Evolutionary conservation across 2,888 invertebrate genomes (phyloP).

Genomic region (Allolobophora icterica): DNA sequence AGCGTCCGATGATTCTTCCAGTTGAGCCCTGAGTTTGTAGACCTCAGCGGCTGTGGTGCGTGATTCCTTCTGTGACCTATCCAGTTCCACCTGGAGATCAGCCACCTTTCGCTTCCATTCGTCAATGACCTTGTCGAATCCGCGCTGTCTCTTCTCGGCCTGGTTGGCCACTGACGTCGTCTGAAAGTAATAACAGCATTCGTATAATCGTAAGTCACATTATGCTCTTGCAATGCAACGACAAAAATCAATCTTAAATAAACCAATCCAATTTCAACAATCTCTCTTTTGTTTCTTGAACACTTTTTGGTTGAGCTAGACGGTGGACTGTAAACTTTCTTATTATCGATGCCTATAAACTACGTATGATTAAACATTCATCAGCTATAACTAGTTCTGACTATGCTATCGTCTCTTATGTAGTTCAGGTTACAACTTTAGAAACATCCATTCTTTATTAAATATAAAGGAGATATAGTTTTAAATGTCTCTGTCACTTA

Average conservation of each 20-base stretch:
- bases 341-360: conserved; percentile 87
- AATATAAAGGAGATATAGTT: not conserved
- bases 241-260: too few relatives aligned
- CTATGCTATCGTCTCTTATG: conserved; percentile 68
- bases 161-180: conserved; percentile 48
- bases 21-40: conserved; percentile 95
- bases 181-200: conserved; percentile 23
- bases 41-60: conserved; percentile 99
- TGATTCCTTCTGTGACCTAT: conserved; percentile 98
- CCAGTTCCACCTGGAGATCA: conserved; percentile 84
- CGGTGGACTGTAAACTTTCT: too few relatives aligned
- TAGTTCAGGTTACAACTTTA: conserved; percentile 86
- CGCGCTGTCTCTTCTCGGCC: conserved; percentile 79
- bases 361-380: conserved; percentile 95
- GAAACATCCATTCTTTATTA: not conserved
- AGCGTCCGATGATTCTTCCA: conserved; percentile 96
- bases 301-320: too few relatives aligned
- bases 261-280: too few relatives aligned
- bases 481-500: conserved; percentile 31
- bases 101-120: conserved; percentile 99
- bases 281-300: too few relatives aligned
- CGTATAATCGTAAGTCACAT: too few relatives aligned
- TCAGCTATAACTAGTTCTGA: conserved; percentile 96
- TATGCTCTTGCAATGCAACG: too few relatives aligned
- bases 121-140: conserved; percentile 98